Base-by-base conservation (phyloP, 2,888 invertebrate species). In the Tachina grossa region DNA sequence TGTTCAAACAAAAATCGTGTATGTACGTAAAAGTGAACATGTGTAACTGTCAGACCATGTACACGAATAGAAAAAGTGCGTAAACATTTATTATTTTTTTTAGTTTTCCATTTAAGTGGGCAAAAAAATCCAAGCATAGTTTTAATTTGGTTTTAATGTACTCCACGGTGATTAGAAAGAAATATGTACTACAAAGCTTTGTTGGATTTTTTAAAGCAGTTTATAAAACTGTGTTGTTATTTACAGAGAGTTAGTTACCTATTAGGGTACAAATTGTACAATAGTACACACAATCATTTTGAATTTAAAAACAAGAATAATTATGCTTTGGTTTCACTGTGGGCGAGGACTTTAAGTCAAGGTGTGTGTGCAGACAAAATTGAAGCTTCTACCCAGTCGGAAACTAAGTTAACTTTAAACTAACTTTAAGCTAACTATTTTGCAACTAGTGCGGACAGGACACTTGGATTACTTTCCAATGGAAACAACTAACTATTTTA, bases 11-110 rank as follows among this genome's bases (percentile, higher is more conserved):
- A 47, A 74, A 57, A 55, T 43, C 47, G 53, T 71, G 63, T 31
- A 31, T 31, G 6, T 53, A 31, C 19, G 22, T 55, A n/a, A 45
- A 47, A 19, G 31, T 55, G 71, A 39, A 55, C 71, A 65, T 55
- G 71, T 79, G 72, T 39, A 79, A 53, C 68, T 78, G 78, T 79
- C 78, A 71, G 61, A 9, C 43, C 43, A 22, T 49, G 19, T n/a
- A 22, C 13, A 39, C 14, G 14, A n/a, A 76, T 14, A 55, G 22
- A 43, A 71, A 75, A 79, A 72, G 47, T 74, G 49, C 66, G 66
- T 80, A 57, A 74, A 51, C 3, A 66, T n/a, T 19, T 1, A 14
- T 45, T 49, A 31, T 49, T 51, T 47, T 41, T 4, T n/a, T 9
- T n/a, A 2, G 31, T 39, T 49, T 43, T 55, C n/a, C 55, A 72